Percentiles rank a stretch among this genome's conserved stretches.
Conservation (phyloP, 2,888 invertebrate species). For the Anoplius nigerrimus region DNA sequence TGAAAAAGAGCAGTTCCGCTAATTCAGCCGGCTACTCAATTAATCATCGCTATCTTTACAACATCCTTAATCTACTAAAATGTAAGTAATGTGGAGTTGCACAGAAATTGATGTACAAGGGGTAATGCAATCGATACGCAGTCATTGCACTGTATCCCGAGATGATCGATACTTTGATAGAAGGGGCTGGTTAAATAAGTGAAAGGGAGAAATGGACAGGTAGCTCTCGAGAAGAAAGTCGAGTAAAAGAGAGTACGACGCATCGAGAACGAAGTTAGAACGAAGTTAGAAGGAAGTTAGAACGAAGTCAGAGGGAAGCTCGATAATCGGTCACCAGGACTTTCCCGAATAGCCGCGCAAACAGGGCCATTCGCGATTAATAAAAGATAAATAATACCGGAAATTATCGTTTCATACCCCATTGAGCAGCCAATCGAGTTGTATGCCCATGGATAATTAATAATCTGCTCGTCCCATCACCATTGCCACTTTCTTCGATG, state of each 20-base stretch:
- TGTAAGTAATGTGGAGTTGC: no score
- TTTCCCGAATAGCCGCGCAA: slow-evolving; percentile 1
- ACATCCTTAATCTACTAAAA: no score
- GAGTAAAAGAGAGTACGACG: not conserved
- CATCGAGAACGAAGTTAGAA: slow-evolving; percentile 18
- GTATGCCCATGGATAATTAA: no score
- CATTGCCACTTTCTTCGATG: not conserved
- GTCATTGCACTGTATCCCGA: slow-evolving; percentile 55
- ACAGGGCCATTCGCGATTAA: slow-evolving; percentile 5
- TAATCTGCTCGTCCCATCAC: no score
- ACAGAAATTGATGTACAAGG: no score
- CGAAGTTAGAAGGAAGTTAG: slow-evolving; percentile 8
- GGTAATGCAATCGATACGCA: slow-evolving; percentile 47
- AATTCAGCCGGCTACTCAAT: slow-evolving; percentile 29
- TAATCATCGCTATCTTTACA: no score
- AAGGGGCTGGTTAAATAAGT: slow-evolving; percentile 35
- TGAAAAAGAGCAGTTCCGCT: no score
- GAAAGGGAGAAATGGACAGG: slow-evolving; percentile 24
- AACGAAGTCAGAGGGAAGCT: slow-evolving; percentile 11
- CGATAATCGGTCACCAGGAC: slow-evolving; percentile 22
- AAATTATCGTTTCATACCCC: no score
- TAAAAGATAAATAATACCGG: not conserved
- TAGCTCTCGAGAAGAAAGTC: not conserved
- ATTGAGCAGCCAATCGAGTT: no score
- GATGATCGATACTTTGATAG: slow-evolving; percentile 45